phyloP scores from a whole-genome alignment of 2,888 invertebrate species.

The Agrochola lota region DNA sequence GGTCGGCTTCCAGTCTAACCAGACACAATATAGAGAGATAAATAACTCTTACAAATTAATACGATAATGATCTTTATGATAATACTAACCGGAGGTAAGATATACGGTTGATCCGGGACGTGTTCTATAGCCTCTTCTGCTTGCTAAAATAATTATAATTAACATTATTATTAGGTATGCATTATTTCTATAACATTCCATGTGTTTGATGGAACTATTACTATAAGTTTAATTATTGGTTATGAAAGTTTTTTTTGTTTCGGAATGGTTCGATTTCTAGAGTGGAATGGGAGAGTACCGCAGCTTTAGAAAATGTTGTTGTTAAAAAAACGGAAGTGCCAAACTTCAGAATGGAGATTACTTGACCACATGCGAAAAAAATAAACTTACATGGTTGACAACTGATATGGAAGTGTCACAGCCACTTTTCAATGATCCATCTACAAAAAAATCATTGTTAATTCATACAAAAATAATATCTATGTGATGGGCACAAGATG shows the following conservation, averaged over 20 bases:
- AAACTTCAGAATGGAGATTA: not conserved
- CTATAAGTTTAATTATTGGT: not conserved
- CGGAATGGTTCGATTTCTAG: not conserved
- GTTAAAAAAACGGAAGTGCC: constrained; percentile 8
- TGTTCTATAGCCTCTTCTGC: constrained; percentile 38
- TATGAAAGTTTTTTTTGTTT: not conserved
- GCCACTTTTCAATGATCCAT: constrained; percentile 74
- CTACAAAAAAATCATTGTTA: constrained; percentile 62
- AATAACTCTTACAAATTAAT: not conserved
- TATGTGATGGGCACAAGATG: no score
- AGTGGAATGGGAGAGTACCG: not conserved
- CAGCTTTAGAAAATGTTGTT: not conserved
- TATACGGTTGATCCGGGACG: constrained; percentile 29
- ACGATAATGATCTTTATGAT: not conserved
- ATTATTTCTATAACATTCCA: no score
- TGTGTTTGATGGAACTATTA: no score
- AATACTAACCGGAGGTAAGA: constrained; percentile 56
- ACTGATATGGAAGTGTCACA: constrained; percentile 74
- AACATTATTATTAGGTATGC: no score
- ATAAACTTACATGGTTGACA: constrained; percentile 65
- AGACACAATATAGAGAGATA: not conserved
- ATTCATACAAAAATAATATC: not conserved
- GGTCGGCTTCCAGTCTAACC: no score
- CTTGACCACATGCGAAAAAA: constrained; percentile 11
- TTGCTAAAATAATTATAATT: constrained; percentile 41